Conservation (phyloP, 2,888 invertebrate genomes). For the Trichogramma dendrolimi region DNA sequence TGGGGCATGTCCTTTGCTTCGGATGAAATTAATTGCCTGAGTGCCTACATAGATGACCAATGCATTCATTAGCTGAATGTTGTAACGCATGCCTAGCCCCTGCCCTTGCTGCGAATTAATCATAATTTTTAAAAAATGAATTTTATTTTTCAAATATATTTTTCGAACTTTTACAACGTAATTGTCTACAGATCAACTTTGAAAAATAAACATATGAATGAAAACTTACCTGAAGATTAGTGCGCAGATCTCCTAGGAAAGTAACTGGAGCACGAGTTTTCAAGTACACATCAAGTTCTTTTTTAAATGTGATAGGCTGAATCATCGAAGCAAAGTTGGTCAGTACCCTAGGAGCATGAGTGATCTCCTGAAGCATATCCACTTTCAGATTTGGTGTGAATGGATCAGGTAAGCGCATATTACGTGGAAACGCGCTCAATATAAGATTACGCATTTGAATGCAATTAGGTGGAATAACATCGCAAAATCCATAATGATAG, state of each 20-base stretch:
- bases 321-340: conserved; percentile 85
- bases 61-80: conserved; percentile 94
- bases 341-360: conserved; percentile 81
- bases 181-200: conserved; percentile 2
- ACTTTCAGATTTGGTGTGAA: conserved; percentile 96
- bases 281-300: conserved; percentile 94
- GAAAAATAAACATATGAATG: neutral
- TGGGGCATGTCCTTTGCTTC: conserved; percentile 85
- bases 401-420: conserved; percentile 97
- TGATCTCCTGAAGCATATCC: conserved; percentile 84
- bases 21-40: conserved; percentile 88
- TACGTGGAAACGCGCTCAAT: conserved; percentile 94
- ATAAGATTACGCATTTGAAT: conserved; percentile 98
- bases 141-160: neutral
- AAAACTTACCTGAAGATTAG: conserved; percentile 76
- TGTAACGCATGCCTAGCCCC: conserved; percentile 88
- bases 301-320: conserved; percentile 83
- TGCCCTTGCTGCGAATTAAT: conserved; percentile 58
- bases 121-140: neutral
- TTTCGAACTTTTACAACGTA: conserved; percentile 3
- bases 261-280: conserved; percentile 92
- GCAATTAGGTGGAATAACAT: conserved; percentile 98
- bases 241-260: conserved; percentile 86
- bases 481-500: conserved; percentile 98
- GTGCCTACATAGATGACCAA: conserved; percentile 96